phyloP scores from a whole-genome alignment of 1,140 invertebrate species.

The Zaprionus kolodkinae region DNA sequence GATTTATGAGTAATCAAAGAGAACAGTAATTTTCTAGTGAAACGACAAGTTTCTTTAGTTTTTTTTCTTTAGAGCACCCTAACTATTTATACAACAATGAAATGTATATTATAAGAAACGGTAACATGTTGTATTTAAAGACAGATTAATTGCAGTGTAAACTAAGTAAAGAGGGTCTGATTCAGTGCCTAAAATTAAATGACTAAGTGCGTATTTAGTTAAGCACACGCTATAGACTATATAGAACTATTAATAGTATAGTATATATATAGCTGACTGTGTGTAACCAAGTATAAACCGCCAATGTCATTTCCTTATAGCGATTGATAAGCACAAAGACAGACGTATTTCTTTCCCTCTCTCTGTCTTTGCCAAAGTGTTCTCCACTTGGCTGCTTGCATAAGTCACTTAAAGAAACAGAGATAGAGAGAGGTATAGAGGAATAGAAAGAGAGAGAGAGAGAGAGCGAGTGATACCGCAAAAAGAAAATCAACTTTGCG shows the following conservation, averaged over 20 bases:
- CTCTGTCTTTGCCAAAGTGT: not conserved
- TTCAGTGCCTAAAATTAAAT: not conserved
- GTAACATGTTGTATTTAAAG: no score
- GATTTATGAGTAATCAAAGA: not conserved
- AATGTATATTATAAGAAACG: no score
- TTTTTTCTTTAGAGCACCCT: no score
- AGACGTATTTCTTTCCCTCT: not conserved
- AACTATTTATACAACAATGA: no score
- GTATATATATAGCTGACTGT: not conserved
- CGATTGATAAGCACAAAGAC: slow-evolving; percentile 8
- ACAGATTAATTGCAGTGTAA: no score
- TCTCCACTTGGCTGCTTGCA: slow-evolving; percentile 5
- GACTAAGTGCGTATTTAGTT: slow-evolving; percentile 31
- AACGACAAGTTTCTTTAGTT: not conserved
- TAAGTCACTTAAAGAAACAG: slow-evolving; percentile 4
- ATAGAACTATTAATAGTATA: not conserved
- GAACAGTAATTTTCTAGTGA: not conserved
- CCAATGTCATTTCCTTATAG: slow-evolving; percentile 59
- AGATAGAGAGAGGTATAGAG: not conserved
- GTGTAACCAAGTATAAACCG: slow-evolving; percentile 55
- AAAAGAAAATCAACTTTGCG: slow-evolving; percentile 26
- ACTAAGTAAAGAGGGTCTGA: not conserved
- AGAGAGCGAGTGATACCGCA: slow-evolving; percentile 8
- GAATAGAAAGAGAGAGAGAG: no score
- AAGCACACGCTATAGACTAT: not conserved